phyloP scores from a whole-genome alignment of 2,888 invertebrate species.

The Augochlorella aurata region DNA sequence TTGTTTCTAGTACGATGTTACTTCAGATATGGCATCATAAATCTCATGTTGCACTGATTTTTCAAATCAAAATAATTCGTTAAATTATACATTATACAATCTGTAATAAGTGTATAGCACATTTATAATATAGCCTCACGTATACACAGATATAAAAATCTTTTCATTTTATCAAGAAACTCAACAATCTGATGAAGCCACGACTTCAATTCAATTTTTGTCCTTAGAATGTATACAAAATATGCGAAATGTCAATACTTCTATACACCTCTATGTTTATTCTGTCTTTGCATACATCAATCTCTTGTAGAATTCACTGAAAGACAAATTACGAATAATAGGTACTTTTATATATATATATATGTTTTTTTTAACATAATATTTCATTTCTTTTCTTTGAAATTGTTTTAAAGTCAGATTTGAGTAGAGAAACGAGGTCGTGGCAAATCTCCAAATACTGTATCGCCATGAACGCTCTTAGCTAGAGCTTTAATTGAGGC shows the following conservation, averaged over 20 bases:
- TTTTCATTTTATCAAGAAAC: constrained; percentile 41
- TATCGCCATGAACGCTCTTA: constrained; percentile 93
- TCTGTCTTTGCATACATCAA: constrained; percentile 63
- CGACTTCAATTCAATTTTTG: constrained; percentile 48
- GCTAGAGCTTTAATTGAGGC: constrained; percentile 96
- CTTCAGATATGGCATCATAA: constrained; percentile 53
- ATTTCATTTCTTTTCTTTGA: constrained; percentile 44
- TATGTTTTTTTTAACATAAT: constrained; percentile 55
- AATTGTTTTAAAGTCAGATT: constrained; percentile 84
- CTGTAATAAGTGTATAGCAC: constrained; percentile 43
- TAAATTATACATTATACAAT: constrained; percentile 32
- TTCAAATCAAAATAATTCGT: constrained; percentile 37
- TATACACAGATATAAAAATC: constrained; percentile 51
- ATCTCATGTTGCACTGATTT: constrained; percentile 37
- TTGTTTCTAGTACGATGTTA: constrained; percentile 37
- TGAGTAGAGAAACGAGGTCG: constrained; percentile 92
- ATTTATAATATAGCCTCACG: constrained; percentile 47
- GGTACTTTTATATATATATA: constrained; percentile 45
- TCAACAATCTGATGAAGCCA: constrained; percentile 51
- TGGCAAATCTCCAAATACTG: constrained; percentile 93
- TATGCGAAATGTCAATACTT: constrained; percentile 47
- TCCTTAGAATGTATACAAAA: constrained; percentile 47
- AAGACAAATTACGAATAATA: constrained; percentile 67
- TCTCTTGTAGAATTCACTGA: constrained; percentile 63
- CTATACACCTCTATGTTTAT: constrained; percentile 56